These are phyloP conservation scores for Cromileptes altivelis DNA, from an alignment of 2,113 vertebrate species.

Conservation along the genomic window DNA sequence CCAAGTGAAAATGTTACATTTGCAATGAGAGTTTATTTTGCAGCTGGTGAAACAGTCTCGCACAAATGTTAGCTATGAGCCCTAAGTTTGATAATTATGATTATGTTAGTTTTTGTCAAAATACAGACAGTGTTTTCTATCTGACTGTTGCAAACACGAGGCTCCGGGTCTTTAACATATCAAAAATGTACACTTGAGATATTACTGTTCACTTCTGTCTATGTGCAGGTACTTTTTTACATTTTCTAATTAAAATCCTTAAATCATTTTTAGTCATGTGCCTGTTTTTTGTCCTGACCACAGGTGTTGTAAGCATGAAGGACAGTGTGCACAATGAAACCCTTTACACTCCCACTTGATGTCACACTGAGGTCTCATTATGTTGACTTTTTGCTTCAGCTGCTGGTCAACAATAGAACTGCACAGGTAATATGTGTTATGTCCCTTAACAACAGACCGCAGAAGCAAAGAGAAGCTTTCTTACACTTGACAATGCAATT, in stretches of 20 bases:
- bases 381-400: constrained; percentile 48
- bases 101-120: too few relatives aligned
- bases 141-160: too few relatives aligned
- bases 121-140: too few relatives aligned
- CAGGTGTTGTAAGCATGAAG: background rate
- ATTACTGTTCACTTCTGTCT: background rate
- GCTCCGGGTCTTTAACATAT: background rate
- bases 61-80: too few relatives aligned
- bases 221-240: background rate
- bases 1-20: background rate
- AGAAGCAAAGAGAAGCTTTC: background rate
- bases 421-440: background rate
- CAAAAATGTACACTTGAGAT: background rate
- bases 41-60: background rate
- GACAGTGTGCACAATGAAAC: too few relatives aligned
- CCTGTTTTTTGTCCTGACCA: background rate
- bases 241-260: constrained; percentile 6
- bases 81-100: too few relatives aligned
- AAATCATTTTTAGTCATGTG: background rate
- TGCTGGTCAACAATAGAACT: constrained; percentile 28
- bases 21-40: background rate
- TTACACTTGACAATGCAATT: background rate
- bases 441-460: background rate
- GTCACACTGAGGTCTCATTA: background rate
- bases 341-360: background rate